Base-by-base conservation (phyloP, 2,888 invertebrate genomes). In the Blastobasis adustella region DNA sequence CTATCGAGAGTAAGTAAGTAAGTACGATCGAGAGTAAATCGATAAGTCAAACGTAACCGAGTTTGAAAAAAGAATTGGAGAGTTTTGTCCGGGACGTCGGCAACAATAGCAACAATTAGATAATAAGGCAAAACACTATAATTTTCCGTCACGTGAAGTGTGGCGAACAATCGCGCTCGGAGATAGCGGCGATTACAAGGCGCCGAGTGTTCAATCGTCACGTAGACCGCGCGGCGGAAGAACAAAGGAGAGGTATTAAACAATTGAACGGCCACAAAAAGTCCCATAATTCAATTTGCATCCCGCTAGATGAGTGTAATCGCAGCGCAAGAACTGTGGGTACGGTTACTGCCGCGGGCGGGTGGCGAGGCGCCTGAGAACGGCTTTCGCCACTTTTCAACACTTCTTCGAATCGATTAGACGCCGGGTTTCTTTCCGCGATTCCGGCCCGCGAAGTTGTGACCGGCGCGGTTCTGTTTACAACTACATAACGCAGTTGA, bases 221-320 rank as follows among this genome's bases (percentile, higher is more conserved):
- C 86, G 87, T 85, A 80, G 71, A 42, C 10, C 9, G 42, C 8
- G 9, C 72, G 83, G 78, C 78, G 69, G 67, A 71, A 82, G 78
- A 85, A 88, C 87, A 88, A 87, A 87, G 87, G 75, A 65, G 54
- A 57, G 63, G 65, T 70, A 75, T 79, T 74, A 80, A 81, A 86
- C 86, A 85, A 87, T 83, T 81, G 85, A 80, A 80, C 74, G 63
- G 66, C 69, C 71, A 81, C 78, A 87, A 87, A 85, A 85, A 87
- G 82, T 86, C 83, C 73, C 86, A 87, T 88, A 87, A 88, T 87
- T 87, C 82, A 86, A 88, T 88, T 87, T 88, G 87, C 88, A 86
- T 88, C 79, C 78, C 78, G 83, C 85, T 85, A 86, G 83, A 85
- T 76, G 78, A 77, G 75, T 75, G 76, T 80, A 80, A 80, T 82